A percentile compares a stretch with the other conserved stretches of the same genome.
Evolutionary conservation across 2,113 vertebrate species (phyloP).

Genomic region (Arvicanthis niloticus): DNA sequence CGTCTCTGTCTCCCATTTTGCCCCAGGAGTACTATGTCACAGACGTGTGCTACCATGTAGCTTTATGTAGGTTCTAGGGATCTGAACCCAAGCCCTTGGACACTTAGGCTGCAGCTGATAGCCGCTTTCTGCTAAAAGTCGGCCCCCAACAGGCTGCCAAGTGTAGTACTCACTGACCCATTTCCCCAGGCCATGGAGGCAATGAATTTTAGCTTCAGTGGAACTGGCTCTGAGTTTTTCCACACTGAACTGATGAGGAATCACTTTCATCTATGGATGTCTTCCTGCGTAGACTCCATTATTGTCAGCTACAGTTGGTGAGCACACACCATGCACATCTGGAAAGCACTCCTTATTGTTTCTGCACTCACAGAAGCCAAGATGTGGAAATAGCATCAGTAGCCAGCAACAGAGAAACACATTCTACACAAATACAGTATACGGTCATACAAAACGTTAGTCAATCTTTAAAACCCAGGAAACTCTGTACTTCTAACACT

Average conservation of each 20-base stretch:
- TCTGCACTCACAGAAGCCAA: not conserved
- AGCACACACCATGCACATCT: not conserved
- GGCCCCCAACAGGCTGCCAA: no score
- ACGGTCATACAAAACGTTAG: not conserved
- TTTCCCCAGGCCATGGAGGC: not conserved
- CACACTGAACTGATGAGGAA: not conserved
- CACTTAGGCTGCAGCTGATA: no score
- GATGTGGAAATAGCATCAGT: not conserved
- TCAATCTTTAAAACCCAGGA: not conserved
- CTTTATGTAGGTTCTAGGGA: no score
- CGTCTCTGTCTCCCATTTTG: not conserved
- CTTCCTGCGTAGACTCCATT: constrained; percentile 5
- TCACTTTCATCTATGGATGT: not conserved
- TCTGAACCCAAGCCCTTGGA: no score
- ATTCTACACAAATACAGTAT: not conserved
- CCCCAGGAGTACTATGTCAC: not conserved
- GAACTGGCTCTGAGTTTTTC: not conserved
- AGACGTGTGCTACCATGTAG: not conserved
- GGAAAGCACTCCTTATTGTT: not conserved
- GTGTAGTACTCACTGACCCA: no score
- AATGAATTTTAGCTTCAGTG: not conserved
- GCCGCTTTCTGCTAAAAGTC: no score
- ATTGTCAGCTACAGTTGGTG: not conserved
- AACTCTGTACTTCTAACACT: not conserved
- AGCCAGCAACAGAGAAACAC: not conserved